Conservation (phyloP, 2,888 invertebrate species). For the Dicranocentrus wangi region DNA sequence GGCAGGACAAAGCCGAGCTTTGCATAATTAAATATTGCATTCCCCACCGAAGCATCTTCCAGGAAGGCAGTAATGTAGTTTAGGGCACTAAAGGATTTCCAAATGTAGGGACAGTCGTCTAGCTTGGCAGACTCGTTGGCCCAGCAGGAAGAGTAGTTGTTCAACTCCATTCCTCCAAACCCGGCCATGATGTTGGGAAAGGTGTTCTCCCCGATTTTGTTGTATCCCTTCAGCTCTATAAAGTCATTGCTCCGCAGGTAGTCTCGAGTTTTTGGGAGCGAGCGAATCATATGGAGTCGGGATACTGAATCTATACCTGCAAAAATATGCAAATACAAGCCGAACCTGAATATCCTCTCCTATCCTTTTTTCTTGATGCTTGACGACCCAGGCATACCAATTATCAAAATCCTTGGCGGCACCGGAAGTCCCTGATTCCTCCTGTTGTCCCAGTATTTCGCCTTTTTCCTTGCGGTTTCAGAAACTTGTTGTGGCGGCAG, state of each 20-base stretch:
- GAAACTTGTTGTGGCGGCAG: slow-evolving; percentile 54
- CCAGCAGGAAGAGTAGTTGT: slow-evolving; percentile 72
- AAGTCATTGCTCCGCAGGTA: slow-evolving; percentile 82
- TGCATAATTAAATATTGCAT: slow-evolving; percentile 85
- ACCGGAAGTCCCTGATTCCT: slow-evolving; percentile 23
- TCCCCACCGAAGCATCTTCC: slow-evolving; percentile 83
- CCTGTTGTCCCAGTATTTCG: slow-evolving; percentile 59
- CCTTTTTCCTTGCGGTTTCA: slow-evolving; percentile 45
- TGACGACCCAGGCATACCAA: slow-evolving; percentile 66
- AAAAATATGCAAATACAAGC: no score
- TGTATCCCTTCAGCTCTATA: slow-evolving; percentile 84
- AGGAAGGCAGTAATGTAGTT: slow-evolving; percentile 87
- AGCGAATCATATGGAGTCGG: slow-evolving; percentile 83
- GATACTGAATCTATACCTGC: slow-evolving; percentile 91
- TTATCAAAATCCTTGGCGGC: slow-evolving; percentile 70
- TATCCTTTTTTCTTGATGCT: no score
- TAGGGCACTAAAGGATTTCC: slow-evolving; percentile 82
- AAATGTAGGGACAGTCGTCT: slow-evolving; percentile 84
- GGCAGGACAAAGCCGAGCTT: slow-evolving; percentile 83
- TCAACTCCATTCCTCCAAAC: slow-evolving; percentile 75
- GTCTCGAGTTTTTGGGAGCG: slow-evolving; percentile 83
- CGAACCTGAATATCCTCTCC: no score
- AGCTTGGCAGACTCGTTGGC: slow-evolving; percentile 75
- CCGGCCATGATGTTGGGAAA: slow-evolving; percentile 92
- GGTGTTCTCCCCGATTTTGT: slow-evolving; percentile 85